A percentile compares a stretch with the other conserved stretches of the same genome.
These are phyloP conservation scores for Eupeodes luniger DNA, from an alignment of 2,888 invertebrate species.

Conservation along the genomic window DNA sequence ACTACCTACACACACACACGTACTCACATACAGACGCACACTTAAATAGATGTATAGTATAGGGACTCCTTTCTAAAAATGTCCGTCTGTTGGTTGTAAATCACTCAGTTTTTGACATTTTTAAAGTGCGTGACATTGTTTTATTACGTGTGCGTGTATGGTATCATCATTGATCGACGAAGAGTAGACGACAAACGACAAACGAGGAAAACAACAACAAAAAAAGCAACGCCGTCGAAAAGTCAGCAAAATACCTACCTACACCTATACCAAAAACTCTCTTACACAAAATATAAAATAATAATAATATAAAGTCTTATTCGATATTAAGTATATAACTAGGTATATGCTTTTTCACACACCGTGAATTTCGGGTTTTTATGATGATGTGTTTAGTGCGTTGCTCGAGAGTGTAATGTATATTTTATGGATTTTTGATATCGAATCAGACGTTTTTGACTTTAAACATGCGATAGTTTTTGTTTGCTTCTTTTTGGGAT, in stretches of 20 bases:
- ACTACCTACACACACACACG: constrained; percentile 20
- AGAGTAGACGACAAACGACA: constrained; percentile 48
- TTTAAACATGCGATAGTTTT: constrained; percentile 43
- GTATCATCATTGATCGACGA: constrained; percentile 75
- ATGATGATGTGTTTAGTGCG: constrained; percentile 76
- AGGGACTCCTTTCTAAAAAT: constrained; percentile 74
- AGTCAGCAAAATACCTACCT: constrained; percentile 46
- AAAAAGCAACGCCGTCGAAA: constrained; percentile 10
- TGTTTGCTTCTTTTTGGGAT: not conserved
- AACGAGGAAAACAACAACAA: constrained; percentile 27
- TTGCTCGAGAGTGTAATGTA: constrained; percentile 71
- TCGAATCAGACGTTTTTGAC: constrained; percentile 65
- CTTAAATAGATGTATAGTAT: constrained; percentile 15
- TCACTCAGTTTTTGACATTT: constrained; percentile 84
- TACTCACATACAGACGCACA: constrained; percentile 23
- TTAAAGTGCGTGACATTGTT: constrained; percentile 84
- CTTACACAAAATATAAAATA: not conserved
- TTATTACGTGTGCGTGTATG: constrained; percentile 81
- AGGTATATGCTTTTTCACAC: constrained; percentile 29
- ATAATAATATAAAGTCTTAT: not conserved
- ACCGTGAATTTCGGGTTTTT: constrained; percentile 66
- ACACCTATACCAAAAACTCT: constrained; percentile 11
- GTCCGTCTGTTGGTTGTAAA: constrained; percentile 81
- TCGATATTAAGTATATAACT: not conserved
- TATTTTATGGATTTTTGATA: constrained; percentile 76